Percentiles rank a stretch among this genome's conserved stretches.
Conservation (phyloP, 2,797 vertebrate species). For the Cyclura pinguis region DNA sequence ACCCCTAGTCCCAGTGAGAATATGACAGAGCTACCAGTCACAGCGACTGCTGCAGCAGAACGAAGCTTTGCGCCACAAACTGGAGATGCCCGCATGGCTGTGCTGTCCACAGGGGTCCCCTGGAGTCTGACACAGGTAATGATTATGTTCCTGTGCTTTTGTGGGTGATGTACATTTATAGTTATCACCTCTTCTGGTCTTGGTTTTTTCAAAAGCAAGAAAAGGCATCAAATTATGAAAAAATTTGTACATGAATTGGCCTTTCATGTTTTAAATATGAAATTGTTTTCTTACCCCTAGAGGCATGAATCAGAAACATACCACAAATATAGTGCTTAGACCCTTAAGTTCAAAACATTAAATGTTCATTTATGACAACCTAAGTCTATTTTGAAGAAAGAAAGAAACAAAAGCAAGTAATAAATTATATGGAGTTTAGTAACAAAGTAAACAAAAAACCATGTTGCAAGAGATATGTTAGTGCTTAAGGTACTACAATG, state of each 20-base stretch:
- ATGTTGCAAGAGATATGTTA: too few species aligned
- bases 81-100: constrained; percentile 59
- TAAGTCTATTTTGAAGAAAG: background rate
- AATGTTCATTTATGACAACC: background rate
- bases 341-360: background rate
- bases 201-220: constrained; percentile 8
- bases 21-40: constrained; percentile 58
- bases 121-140: constrained; percentile 86
- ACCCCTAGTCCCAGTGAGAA: constrained; percentile 59
- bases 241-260: background rate
- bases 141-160: background rate
- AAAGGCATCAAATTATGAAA: background rate
- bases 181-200: background rate
- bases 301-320: background rate
- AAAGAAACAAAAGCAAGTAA: background rate
- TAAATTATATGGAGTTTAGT: background rate
- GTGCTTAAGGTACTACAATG: too few species aligned
- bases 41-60: constrained; percentile 62
- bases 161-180: background rate
- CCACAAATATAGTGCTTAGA: background rate
- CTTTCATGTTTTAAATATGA: background rate
- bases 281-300: background rate
- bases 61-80: constrained; percentile 59
- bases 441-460: background rate
- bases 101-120: constrained; percentile 73